Conservation (phyloP, 2,888 invertebrate species). For the Eutolmus rufibarbis region DNA sequence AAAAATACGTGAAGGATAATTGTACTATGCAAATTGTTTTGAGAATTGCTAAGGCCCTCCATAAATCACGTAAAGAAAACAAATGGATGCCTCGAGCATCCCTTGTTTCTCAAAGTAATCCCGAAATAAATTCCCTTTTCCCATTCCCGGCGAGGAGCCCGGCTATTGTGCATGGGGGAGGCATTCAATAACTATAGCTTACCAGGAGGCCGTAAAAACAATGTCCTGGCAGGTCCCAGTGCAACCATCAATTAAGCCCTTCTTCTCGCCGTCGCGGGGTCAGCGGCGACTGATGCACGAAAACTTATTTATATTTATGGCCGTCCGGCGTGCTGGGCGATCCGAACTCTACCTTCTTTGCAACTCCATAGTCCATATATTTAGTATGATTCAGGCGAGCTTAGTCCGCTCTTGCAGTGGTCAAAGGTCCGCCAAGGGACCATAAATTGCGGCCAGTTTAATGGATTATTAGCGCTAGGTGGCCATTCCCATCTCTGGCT, state of each 20-base stretch:
- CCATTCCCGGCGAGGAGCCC: not conserved
- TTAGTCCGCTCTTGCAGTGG: conserved; percentile 10
- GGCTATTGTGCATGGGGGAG: not conserved
- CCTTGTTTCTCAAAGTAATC: not conserved
- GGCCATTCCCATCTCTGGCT: conserved; percentile 27
- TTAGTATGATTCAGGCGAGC: conserved; percentile 12
- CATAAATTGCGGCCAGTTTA: conserved; percentile 46
- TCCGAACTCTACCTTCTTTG: not conserved
- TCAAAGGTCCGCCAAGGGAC: conserved; percentile 43
- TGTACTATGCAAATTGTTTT: not conserved
- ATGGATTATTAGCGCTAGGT: conserved; percentile 47
- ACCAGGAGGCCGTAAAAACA: not conserved
- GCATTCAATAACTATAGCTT: not conserved
- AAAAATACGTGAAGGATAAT: not conserved
- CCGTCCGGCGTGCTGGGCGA: not conserved
- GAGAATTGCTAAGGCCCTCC: not conserved
- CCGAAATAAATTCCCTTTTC: not conserved
- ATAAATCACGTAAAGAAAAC: not conserved
- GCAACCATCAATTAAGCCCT: conserved; percentile 27
- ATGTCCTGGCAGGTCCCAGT: conserved; percentile 15
- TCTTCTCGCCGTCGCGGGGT: not conserved
- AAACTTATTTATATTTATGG: not conserved
- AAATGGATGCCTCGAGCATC: not conserved
- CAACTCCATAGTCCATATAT: conserved; percentile 20
- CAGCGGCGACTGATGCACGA: not conserved